phyloP scores from a whole-genome alignment of 2,888 invertebrate species.

The Masnerella sp. region DNA sequence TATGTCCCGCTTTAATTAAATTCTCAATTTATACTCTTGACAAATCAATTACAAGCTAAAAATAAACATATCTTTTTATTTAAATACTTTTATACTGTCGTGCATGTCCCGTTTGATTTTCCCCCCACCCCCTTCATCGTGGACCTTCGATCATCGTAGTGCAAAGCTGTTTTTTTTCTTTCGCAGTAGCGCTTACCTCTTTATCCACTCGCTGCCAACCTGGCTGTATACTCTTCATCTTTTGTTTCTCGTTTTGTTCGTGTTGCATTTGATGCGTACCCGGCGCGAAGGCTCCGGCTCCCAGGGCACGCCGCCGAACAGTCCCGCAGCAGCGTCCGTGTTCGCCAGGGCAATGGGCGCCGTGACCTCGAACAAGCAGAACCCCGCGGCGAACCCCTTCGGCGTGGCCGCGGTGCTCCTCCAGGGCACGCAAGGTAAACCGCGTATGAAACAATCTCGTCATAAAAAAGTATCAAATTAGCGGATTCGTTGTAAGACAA shows the following conservation, averaged over 20 bases:
- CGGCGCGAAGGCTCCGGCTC: slow-evolving; percentile 69
- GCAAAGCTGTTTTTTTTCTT: slow-evolving; percentile 45
- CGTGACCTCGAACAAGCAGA: slow-evolving; percentile 68
- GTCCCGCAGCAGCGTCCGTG: slow-evolving; percentile 71
- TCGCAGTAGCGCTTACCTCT: slow-evolving; percentile 44
- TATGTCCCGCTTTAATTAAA: too few relatives aligned
- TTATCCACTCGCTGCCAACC: slow-evolving; percentile 45
- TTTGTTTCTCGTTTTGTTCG: slow-evolving; percentile 55
- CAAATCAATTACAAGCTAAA: too few relatives aligned
- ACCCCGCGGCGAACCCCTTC: slow-evolving; percentile 71
- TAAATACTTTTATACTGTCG: too few relatives aligned
- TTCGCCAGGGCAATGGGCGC: slow-evolving; percentile 73
- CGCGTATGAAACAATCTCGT: too few relatives aligned
- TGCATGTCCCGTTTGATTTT: too few relatives aligned
- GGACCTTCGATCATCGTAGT: too few relatives aligned
- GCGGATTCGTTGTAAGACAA: slow-evolving; percentile 1
- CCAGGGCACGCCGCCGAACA: slow-evolving; percentile 75
- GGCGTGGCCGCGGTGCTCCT: slow-evolving; percentile 77
- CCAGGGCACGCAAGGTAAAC: slow-evolving; percentile 78
- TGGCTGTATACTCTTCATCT: slow-evolving; percentile 55
- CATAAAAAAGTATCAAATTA: too few relatives aligned
- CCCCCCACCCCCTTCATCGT: too few relatives aligned
- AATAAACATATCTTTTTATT: too few relatives aligned
- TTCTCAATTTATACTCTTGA: too few relatives aligned
- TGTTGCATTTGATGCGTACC: slow-evolving; percentile 55